Conservation (phyloP, 2,888 invertebrate species). For the Prosopocoilus inquinatus region DNA sequence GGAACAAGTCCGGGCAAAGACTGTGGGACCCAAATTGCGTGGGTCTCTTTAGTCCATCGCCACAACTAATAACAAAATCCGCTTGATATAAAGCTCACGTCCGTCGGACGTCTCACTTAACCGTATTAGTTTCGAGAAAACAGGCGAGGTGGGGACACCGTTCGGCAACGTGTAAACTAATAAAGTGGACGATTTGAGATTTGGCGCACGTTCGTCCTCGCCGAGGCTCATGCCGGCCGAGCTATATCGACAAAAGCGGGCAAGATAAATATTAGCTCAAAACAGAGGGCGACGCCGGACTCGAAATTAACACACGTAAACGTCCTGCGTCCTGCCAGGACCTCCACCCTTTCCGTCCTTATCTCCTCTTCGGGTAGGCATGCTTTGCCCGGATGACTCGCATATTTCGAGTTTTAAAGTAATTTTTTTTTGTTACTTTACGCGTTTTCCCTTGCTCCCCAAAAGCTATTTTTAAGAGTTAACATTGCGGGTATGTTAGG, state of each 20-base stretch:
- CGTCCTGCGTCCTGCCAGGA: neutral
- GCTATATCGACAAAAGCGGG: constrained; percentile 36
- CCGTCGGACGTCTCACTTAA: constrained; percentile 22
- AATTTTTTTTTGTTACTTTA: no score
- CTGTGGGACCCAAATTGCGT: constrained; percentile 1
- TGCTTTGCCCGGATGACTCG: no score
- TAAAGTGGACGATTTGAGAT: constrained; percentile 40
- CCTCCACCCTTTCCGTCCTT: no score
- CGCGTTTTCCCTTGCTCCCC: no score
- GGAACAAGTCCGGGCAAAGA: no score
- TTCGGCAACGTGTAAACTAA: constrained; percentile 39
- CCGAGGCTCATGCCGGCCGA: constrained; percentile 25
- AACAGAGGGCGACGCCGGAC: neutral
- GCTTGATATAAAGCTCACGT: constrained; percentile 19
- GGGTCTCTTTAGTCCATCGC: constrained; percentile 28
- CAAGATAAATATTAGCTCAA: constrained; percentile 40
- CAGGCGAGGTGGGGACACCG: constrained; percentile 33
- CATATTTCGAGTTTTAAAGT: no score
- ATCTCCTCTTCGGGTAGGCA: no score
- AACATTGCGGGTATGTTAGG: no score
- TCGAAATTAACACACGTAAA: neutral
- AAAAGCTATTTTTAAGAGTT: no score
- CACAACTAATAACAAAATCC: constrained; percentile 27
- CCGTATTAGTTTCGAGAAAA: constrained; percentile 24
- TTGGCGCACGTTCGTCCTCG: constrained; percentile 35